These are phyloP conservation scores for Xenopus petersii DNA, from an alignment of 2,797 vertebrate species.

Conservation along the genomic window DNA sequence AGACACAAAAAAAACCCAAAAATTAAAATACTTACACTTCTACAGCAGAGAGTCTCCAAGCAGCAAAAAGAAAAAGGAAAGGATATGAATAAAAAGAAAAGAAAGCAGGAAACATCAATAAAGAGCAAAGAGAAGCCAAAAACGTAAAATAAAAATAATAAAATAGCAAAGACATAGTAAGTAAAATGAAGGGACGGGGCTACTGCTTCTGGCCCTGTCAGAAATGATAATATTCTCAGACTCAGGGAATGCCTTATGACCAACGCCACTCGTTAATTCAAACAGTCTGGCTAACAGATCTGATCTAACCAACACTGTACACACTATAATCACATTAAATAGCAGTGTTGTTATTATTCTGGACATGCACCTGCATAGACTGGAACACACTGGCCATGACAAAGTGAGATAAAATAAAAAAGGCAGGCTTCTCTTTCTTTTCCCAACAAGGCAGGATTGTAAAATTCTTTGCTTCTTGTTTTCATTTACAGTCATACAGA, in stretches of 20 bases:
- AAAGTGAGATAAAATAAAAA: too few relatives aligned
- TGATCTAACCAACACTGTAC: not conserved
- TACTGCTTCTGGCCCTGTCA: constrained; percentile 1
- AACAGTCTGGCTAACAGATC: not conserved
- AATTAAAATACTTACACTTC: constrained; percentile 81
- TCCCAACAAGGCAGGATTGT: too few relatives aligned
- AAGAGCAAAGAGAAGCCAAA: constrained; percentile 50
- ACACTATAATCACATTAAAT: too few relatives aligned
- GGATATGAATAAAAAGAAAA: constrained; percentile 69
- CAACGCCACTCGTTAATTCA: constrained; percentile 7
- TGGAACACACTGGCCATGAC: too few relatives aligned
- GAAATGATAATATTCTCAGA: not conserved
- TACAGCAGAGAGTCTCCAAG: constrained; percentile 89
- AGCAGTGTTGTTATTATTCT: too few relatives aligned
- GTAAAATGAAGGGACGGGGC: not conserved
- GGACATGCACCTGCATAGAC: too few relatives aligned
- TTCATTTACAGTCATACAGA: too few relatives aligned
- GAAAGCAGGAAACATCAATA: constrained; percentile 61
- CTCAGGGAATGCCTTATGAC: not conserved
- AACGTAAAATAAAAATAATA: constrained; percentile 48
- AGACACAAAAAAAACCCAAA: constrained; percentile 58
- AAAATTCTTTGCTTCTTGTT: too few relatives aligned
- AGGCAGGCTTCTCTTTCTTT: too few relatives aligned
- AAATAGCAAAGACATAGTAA: constrained; percentile 53
- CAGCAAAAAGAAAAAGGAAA: constrained; percentile 77